Percentiles rank a stretch among this genome's conserved stretches.
These are phyloP conservation scores for Alectoris magna DNA, from an alignment of 2,797 vertebrate genomes.

Conservation along the genomic window DNA sequence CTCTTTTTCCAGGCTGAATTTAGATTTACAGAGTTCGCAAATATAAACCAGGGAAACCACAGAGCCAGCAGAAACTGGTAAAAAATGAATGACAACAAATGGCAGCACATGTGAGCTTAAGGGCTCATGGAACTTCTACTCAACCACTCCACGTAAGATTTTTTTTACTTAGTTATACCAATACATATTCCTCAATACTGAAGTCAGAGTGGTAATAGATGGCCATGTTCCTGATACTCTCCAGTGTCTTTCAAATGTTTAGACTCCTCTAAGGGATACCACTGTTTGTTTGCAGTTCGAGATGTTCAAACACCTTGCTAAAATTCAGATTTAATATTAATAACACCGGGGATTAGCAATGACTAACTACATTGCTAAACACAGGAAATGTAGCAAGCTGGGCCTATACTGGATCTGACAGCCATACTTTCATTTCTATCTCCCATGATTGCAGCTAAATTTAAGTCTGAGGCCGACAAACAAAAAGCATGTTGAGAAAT, in stretches of 20 bases:
- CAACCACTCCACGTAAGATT: fast-evolving
- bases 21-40: neutral
- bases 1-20: neutral
- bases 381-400: neutral
- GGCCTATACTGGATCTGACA: neutral
- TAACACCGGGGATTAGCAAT: neutral
- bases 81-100: neutral
- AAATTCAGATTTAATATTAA: neutral
- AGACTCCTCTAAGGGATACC: neutral
- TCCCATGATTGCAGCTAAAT: constrained; percentile 14
- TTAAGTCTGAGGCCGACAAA: constrained; percentile 23
- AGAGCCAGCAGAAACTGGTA: neutral
- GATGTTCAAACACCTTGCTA: neutral
- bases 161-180: too few relatives aligned
- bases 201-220: fast-evolving
- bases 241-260: neutral
- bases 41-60: neutral
- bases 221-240: neutral
- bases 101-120: neutral
- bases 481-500: neutral
- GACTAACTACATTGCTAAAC: neutral
- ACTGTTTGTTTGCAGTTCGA: neutral
- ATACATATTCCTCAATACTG: neutral
- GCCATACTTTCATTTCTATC: neutral
- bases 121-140: neutral